These are phyloP conservation scores for Sphenodon punctatus DNA, from an alignment of 2,797 vertebrate species.

Conservation along the genomic window DNA sequence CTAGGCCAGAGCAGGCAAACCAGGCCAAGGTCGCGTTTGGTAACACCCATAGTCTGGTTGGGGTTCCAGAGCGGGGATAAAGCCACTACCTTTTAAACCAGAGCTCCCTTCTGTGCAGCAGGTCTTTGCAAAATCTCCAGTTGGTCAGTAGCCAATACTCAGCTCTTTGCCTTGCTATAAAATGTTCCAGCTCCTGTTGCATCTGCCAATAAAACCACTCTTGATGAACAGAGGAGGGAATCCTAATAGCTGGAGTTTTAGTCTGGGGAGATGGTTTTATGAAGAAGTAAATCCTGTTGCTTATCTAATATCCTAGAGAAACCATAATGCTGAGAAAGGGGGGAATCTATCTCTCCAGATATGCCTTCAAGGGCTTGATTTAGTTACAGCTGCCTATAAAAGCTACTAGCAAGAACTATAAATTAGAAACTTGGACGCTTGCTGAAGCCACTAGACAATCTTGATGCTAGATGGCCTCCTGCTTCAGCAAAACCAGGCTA, in stretches of 20 bases:
- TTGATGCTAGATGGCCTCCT: background rate
- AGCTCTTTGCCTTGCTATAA: background rate
- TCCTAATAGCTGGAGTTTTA: background rate
- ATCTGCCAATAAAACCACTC: background rate
- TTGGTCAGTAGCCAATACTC: background rate
- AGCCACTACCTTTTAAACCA: too few species aligned
- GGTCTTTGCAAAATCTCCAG: background rate
- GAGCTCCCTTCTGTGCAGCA: background rate
- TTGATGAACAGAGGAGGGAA: background rate
- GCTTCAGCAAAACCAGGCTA: background rate
- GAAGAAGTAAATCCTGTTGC: constrained; percentile 56
- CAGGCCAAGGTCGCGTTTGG: too few species aligned
- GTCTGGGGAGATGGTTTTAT: constrained; percentile 27
- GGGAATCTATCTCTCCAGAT: constrained; percentile 23
- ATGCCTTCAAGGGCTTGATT: constrained; percentile 48
- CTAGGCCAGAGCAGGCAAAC: too few species aligned
- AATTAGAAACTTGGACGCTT: too few species aligned
- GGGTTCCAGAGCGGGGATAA: too few species aligned
- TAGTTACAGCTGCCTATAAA: constrained; percentile 26
- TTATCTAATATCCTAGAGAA: constrained; percentile 55
- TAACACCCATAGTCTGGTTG: too few species aligned
- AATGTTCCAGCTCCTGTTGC: fast-evolving
- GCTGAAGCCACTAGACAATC: too few species aligned
- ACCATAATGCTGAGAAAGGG: constrained; percentile 1
- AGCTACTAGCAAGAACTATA: constrained; percentile 14